Evolutionary conservation across 37 sponge, comb jelly and placozoan species (phyloP), one percentile per base, ranked within the genome.

Genomic region (Chondrosia reniformis): DNA sequence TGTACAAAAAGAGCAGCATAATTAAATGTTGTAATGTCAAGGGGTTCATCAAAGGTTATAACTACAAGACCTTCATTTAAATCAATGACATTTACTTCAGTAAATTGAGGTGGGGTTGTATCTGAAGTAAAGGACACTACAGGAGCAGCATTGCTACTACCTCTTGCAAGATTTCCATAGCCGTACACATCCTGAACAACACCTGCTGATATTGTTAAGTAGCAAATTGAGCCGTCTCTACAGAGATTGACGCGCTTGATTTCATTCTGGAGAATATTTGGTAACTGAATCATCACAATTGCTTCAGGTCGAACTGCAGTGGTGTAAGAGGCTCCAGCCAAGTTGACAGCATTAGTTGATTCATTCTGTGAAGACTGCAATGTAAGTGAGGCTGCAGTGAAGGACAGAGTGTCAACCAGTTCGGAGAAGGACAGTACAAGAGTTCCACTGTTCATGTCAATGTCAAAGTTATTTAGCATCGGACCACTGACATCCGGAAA

Each of bases 341-440:
- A 79, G n/a, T 56, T 76, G 31, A 80, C 54, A 17, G 32, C 65
- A 6, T 7, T 2, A 10, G 55, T 32, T 27, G 84, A 66, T 58
- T 40, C 31, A 17, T n/a, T 76, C 27, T 39, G 25, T 4, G 59
- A 25, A 3, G 55, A 67, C 44, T 86, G 86, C 3, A 93, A 33
- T 19, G 55, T 37, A 6, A 93, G 12, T 56, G 54, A 22, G 24
- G 74, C 69, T 12, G 77, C 46, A 13, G 54, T 32, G 3, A 69
- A 46, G 9, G 83, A 78, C 7, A 52, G 38, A 28, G 91, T 78
- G n/a, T n/a, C n/a, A 71, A 84, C 78, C 1, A 69, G 72, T 74
- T 95, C 96, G 25, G 93, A 92, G 63, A 92, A 92, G 25, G 78
- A 58, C 55, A 95, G 83, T 24, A 40, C 38, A 34, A 95, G 72